These are phyloP conservation scores for Reticulitermes speratus DNA, from an alignment of 1,140 invertebrate species.

Conservation along the genomic window DNA sequence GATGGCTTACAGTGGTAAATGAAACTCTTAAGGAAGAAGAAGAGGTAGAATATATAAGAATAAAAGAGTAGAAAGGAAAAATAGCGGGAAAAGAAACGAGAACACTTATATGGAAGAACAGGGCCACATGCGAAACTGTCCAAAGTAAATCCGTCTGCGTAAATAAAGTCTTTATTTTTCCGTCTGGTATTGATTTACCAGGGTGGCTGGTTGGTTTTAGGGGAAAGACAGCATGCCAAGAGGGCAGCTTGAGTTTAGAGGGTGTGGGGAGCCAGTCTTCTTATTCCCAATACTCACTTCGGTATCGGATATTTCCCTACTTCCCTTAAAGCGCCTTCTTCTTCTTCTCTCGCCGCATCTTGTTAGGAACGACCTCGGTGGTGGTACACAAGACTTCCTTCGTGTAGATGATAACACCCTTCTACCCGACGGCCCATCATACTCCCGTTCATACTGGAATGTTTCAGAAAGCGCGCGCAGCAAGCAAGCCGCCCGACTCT, in stretches of 20 bases:
- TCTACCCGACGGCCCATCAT: background rate
- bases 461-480: background rate
- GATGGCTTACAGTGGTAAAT: slow-evolving; percentile 15
- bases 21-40: background rate
- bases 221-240: background rate
- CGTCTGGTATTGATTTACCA: slow-evolving; percentile 10
- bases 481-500: background rate
- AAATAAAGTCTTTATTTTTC: slow-evolving; percentile 18
- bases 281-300: slow-evolving; percentile 15
- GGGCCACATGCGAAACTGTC: background rate
- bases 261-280: background rate
- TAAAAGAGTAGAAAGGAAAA: background rate
- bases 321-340: background rate
- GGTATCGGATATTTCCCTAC: slow-evolving; percentile 14
- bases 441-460: background rate
- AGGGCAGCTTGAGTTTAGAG: background rate
- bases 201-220: background rate
- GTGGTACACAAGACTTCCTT: background rate
- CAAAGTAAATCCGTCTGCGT: background rate
- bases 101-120: background rate
- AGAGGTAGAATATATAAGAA: background rate
- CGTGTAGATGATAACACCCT: background rate
- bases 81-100: background rate
- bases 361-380: background rate
- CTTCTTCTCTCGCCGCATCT: slow-evolving; percentile 7